A percentile compares a stretch with the other conserved stretches of the same genome.
phyloP scores from a whole-genome alignment of 2,888 invertebrate genomes.

The Andrena marginata region DNA sequence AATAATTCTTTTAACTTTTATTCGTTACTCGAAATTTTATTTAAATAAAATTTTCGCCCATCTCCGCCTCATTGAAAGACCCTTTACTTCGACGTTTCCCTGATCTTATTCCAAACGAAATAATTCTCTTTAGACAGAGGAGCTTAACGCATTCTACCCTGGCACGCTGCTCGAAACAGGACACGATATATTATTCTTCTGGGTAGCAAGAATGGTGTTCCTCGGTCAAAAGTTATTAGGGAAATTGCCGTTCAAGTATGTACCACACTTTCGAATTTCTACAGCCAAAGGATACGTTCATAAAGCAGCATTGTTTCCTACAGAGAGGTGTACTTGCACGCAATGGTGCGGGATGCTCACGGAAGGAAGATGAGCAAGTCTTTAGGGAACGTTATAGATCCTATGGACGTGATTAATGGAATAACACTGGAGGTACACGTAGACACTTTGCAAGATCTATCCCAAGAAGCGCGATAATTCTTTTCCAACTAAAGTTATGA shows the following conservation, averaged over 20 bases:
- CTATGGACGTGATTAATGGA: conserved; percentile 97
- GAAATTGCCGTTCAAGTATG: conserved; percentile 94
- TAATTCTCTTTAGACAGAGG: conserved; percentile 85
- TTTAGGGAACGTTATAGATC: conserved; percentile 98
- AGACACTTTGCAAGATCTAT: conserved; percentile 1
- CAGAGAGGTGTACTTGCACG: conserved; percentile 96
- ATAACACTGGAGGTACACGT: conserved; percentile 89
- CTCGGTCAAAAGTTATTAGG: conserved; percentile 96
- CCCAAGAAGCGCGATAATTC: not conserved
- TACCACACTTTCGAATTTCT: not conserved
- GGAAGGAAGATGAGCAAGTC: conserved; percentile 99
- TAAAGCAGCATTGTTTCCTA: conserved; percentile 20
- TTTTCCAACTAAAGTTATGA: conserved; percentile 13
- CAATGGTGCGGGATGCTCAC: conserved; percentile 98
- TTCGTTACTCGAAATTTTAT: too few relatives aligned
- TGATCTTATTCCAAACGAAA: not conserved
- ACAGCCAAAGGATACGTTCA: not conserved
- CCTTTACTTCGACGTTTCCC: not conserved
- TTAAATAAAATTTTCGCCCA: too few relatives aligned
- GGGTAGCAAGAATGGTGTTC: conserved; percentile 99
- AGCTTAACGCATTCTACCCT: conserved; percentile 95
- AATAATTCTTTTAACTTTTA: too few relatives aligned
- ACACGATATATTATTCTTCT: conserved; percentile 99
- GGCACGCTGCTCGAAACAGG: conserved; percentile 97
- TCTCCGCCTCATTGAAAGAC: too few relatives aligned